phyloP scores from a whole-genome alignment of 2,113 vertebrate species.

The Anarhynchus alexandrinus region DNA sequence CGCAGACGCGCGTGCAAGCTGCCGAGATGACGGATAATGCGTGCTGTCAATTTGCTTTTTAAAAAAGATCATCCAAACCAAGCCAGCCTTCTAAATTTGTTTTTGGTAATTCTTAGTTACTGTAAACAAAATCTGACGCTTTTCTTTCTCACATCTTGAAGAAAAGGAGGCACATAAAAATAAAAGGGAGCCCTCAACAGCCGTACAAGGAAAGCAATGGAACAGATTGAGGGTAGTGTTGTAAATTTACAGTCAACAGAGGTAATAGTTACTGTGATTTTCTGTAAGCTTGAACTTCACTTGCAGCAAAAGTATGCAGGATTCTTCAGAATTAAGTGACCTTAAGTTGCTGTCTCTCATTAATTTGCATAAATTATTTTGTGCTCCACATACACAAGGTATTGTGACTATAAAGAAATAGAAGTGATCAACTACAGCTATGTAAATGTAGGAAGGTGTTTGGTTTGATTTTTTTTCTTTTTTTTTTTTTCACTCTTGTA shows the following conservation, averaged over 20 bases:
- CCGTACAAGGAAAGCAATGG: background rate
- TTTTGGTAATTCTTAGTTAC: background rate
- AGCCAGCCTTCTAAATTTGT: background rate
- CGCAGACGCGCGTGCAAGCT: background rate
- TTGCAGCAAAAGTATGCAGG: background rate
- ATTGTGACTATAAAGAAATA: background rate
- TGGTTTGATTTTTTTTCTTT: background rate
- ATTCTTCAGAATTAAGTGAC: background rate
- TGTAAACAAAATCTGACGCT: background rate
- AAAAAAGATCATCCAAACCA: background rate
- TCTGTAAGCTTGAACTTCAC: background rate
- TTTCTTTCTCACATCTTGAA: background rate
- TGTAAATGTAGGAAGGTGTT: background rate
- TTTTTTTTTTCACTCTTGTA: accelerated
- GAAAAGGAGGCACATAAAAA: background rate
- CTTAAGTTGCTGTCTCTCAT: background rate
- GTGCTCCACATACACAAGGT: accelerated
- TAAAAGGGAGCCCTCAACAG: background rate
- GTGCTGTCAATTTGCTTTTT: background rate
- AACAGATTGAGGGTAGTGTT: background rate
- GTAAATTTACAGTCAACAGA: background rate
- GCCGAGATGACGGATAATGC: background rate
- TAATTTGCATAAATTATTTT: background rate
- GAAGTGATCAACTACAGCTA: background rate
- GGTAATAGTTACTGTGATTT: background rate